phyloP scores from a whole-genome alignment of 1,140 invertebrate genomes.

The Caenorhabditis elegans region WBcel235 BX284602.5:8228501-8229000 shows the following conservation, averaged over 20 bases:
- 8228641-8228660: background rate
- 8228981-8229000: background rate
- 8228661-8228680: background rate
- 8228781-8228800: slow-evolving; percentile 3
- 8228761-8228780: background rate
- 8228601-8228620: slow-evolving; percentile 57
- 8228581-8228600: slow-evolving; percentile 43
- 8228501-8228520: slow-evolving; percentile 21
- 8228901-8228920: too few species aligned
- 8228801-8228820: background rate
- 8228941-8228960: background rate
- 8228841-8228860: background rate
- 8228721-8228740: background rate
- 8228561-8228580: slow-evolving; percentile 23
- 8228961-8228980: slow-evolving; percentile 27
- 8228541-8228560: slow-evolving; percentile 33
- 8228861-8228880: background rate
- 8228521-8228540: slow-evolving; percentile 40
- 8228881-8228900: too few species aligned
- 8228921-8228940: background rate
- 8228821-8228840: background rate
- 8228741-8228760: background rate
- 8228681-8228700: background rate
- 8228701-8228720: background rate
- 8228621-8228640: slow-evolving; percentile 72